Conservation (phyloP, 23 tunicate species). For the Clavelina lepadiformis region DNA sequence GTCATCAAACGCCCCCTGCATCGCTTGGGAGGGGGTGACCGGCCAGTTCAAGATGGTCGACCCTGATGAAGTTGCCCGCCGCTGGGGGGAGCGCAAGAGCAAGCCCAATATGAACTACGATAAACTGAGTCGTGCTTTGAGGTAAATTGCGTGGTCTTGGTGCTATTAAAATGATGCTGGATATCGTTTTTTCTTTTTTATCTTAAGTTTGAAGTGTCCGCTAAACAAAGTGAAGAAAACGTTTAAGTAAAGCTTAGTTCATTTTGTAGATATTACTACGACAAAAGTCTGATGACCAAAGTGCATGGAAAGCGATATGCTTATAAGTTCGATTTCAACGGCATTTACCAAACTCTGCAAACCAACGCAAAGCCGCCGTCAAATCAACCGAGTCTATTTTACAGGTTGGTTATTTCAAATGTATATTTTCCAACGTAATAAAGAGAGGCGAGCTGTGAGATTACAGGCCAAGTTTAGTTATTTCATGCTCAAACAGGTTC, state of each 20-base stretch:
- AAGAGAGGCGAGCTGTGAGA: too few relatives aligned
- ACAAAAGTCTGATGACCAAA: constrained; percentile 97
- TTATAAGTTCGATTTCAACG: constrained; percentile 97
- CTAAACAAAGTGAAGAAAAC: too few relatives aligned
- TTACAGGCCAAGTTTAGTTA: too few relatives aligned
- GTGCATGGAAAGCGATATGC: constrained; percentile 99
- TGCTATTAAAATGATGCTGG: neutral
- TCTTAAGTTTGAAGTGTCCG: too few relatives aligned
- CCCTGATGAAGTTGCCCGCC: constrained; percentile 97
- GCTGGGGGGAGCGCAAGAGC: constrained; percentile 99
- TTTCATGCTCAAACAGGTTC: too few relatives aligned
- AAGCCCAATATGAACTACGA: constrained; percentile 99
- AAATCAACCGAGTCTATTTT: constrained; percentile 89
- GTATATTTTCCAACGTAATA: too few relatives aligned
- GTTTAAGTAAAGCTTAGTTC: too few relatives aligned
- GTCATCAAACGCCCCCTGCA: constrained; percentile 91
- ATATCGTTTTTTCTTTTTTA: neutral
- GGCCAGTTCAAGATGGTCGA: constrained; percentile 99
- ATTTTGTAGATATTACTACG: constrained; percentile 90
- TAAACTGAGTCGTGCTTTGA: constrained; percentile 80
- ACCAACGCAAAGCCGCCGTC: constrained; percentile 92
- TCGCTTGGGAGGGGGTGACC: constrained; percentile 98
- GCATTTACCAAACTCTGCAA: constrained; percentile 91
- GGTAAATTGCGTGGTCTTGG: too few relatives aligned
- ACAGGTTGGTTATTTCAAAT: too few relatives aligned